These are phyloP conservation scores for Periparus ater DNA, from an alignment of 2,797 vertebrate genomes.

Conservation along the genomic window DNA sequence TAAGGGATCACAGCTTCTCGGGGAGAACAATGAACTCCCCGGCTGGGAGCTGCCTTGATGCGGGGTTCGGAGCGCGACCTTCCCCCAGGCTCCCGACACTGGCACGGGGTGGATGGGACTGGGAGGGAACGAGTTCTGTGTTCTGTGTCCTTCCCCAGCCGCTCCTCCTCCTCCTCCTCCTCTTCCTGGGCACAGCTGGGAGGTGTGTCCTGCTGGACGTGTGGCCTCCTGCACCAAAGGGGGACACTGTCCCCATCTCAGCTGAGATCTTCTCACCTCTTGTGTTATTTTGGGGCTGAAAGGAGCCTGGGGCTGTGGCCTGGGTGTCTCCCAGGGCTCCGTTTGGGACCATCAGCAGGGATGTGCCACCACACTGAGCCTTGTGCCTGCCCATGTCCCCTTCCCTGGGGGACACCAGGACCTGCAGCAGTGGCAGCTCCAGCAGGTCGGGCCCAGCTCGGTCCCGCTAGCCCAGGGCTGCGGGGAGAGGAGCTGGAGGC, in stretches of 20 bases:
- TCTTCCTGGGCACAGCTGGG: accelerated
- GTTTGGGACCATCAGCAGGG: neutral
- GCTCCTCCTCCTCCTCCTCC: neutral
- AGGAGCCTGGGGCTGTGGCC: accelerated
- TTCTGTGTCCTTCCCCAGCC: neutral
- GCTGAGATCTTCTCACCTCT: neutral
- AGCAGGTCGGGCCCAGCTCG: neutral
- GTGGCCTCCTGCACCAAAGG: neutral
- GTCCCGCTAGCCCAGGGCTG: neutral
- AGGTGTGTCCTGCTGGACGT: accelerated
- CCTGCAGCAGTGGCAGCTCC: neutral
- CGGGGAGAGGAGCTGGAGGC: neutral
- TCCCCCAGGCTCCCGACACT: neutral
- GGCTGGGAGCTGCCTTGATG: neutral
- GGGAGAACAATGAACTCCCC: accelerated
- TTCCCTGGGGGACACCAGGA: accelerated
- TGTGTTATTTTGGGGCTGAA: accelerated
- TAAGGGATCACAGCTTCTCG: neutral
- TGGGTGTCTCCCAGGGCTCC: neutral
- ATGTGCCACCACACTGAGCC: accelerated
- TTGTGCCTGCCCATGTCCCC: accelerated
- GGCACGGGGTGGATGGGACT: accelerated
- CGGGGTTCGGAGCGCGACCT: neutral
- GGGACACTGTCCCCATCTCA: accelerated
- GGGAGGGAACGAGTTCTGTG: neutral